phyloP scores from a whole-genome alignment of 2,797 vertebrate genomes.

The Clarias laeviceps region DNA sequence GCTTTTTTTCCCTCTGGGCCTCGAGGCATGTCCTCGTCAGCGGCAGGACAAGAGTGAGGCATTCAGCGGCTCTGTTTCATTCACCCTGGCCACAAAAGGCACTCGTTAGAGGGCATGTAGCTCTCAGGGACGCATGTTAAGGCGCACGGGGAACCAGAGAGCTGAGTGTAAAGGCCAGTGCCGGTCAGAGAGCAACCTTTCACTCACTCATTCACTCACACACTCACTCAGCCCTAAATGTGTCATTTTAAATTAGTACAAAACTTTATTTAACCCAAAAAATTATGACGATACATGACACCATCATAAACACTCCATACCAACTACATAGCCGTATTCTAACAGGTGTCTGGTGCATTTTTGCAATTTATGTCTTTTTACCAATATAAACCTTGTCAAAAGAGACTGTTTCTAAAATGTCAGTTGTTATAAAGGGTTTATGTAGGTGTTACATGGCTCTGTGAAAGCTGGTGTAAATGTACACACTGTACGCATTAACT shows the following conservation, averaged over 20 bases:
- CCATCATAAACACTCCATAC: not conserved
- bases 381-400: not conserved
- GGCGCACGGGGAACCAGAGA: slow-evolving; percentile 34
- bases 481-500: too few relatives aligned
- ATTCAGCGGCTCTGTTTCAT: slow-evolving; percentile 52
- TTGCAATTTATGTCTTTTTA: not conserved
- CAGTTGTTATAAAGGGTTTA: not conserved
- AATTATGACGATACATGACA: not conserved
- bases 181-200: slow-evolving; percentile 5
- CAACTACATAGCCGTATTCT: not conserved
- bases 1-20: slow-evolving; percentile 39
- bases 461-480: not conserved
- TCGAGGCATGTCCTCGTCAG: slow-evolving; percentile 62
- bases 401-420: not conserved
- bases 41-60: slow-evolving; percentile 63
- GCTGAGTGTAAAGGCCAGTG: slow-evolving; percentile 33
- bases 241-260: not conserved
- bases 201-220: not conserved
- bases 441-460: not conserved
- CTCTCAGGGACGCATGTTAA: slow-evolving; percentile 44
- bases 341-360: not conserved
- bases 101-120: slow-evolving; percentile 46
- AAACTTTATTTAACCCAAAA: not conserved
- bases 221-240: not conserved
- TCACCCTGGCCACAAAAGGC: slow-evolving; percentile 43